Conservation (phyloP, 2,113 vertebrate genomes). For the Calidris pugnax region DNA sequence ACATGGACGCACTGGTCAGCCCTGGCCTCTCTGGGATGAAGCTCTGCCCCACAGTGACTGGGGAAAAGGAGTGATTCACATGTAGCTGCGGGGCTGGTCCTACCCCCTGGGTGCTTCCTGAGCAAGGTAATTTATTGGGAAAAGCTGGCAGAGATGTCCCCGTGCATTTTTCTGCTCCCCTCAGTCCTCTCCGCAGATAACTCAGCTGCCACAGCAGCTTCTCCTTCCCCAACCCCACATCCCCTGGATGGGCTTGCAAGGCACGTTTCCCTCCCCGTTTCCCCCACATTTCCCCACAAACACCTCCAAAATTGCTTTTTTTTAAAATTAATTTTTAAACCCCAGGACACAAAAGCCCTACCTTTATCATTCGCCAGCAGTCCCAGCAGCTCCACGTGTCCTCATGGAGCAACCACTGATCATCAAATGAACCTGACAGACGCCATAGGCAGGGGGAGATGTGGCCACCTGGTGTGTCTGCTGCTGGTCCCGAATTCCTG, state of each 20-base stretch:
- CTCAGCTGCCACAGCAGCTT: background rate
- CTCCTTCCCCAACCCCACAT: background rate
- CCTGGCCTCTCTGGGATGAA: background rate
- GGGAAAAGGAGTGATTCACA: background rate
- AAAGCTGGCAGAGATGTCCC: background rate
- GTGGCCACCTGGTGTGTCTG: rapidly evolving
- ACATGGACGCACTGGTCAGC: background rate
- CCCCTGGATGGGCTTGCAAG: background rate
- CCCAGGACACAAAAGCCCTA: background rate
- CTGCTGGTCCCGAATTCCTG: background rate
- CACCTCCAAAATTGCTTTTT: background rate
- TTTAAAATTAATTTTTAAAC: constrained; percentile 38
- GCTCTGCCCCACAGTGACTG: background rate
- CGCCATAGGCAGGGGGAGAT: background rate
- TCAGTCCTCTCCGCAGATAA: background rate
- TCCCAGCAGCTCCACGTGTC: background rate
- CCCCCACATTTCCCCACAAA: background rate
- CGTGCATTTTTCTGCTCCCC: background rate
- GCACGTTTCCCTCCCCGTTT: background rate
- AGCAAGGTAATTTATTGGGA: background rate
- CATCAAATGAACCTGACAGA: background rate
- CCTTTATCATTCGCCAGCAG: background rate
- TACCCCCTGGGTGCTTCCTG: background rate
- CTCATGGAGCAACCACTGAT: background rate
- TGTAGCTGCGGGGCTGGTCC: background rate